Evolutionary conservation across 2,888 invertebrate species (phyloP).

Genomic region (Brachyptera risi): DNA sequence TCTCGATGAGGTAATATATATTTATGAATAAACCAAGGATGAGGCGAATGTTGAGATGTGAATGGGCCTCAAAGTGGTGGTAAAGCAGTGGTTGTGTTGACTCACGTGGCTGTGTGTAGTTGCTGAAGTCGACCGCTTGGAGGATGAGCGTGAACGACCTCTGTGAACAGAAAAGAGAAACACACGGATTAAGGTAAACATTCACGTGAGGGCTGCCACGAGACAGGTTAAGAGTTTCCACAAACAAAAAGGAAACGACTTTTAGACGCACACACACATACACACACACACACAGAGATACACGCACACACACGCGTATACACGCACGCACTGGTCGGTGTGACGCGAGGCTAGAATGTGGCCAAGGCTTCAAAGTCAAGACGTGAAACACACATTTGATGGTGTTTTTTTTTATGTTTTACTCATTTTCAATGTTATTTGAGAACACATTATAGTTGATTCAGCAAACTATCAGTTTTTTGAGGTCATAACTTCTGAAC

Average conservation of each 20-base stretch:
- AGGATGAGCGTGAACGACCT: constrained; percentile 90
- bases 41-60: too few species aligned
- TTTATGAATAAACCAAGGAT: too few species aligned
- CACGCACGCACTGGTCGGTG: background rate
- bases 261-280: background rate
- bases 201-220: constrained; percentile 15
- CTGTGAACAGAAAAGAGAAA: constrained; percentile 56
- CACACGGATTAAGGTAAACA: constrained; percentile 13
- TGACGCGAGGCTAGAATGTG: too few species aligned
- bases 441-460: too few species aligned
- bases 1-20: too few species aligned
- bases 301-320: background rate
- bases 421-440: too few species aligned
- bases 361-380: too few species aligned
- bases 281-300: background rate
- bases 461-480: too few species aligned
- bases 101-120: constrained; percentile 69
- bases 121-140: constrained; percentile 83
- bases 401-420: too few species aligned
- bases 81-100: constrained; percentile 31
- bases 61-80: too few species aligned
- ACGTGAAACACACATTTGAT: too few species aligned
- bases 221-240: constrained; percentile 6
- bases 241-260: constrained; percentile 8
- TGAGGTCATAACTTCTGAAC: too few species aligned